Evolutionary conservation across 2,113 vertebrate genomes (phyloP).

Genomic region (Stictonetta naevosa): DNA sequence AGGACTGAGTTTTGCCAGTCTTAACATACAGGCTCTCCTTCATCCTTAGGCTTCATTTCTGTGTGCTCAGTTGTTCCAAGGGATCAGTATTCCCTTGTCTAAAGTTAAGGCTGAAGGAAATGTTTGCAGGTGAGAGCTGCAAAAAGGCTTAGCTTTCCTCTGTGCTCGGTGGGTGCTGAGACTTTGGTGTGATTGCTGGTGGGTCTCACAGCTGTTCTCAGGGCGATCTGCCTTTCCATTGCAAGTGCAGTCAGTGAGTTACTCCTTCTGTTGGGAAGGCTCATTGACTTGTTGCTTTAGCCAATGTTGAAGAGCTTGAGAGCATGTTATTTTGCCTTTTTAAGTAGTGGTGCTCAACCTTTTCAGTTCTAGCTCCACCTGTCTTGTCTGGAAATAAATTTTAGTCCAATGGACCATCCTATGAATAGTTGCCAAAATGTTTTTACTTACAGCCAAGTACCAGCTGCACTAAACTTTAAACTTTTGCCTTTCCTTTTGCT

Average conservation of each 20-base stretch:
- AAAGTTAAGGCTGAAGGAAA: slow-evolving; percentile 8
- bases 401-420: neutral
- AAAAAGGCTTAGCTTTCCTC: neutral
- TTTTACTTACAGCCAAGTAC: neutral
- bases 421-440: neutral
- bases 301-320: neutral
- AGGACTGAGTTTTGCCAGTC: neutral
- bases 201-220: neutral
- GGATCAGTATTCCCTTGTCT: neutral
- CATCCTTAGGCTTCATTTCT: neutral
- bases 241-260: neutral
- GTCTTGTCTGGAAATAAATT: neutral
- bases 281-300: neutral
- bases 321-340: neutral
- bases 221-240: neutral
- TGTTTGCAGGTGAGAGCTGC: slow-evolving; percentile 32
- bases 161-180: slow-evolving; percentile 2
- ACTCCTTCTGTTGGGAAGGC: rapidly evolving
- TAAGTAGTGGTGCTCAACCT: neutral
- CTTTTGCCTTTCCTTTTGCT: neutral
- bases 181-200: neutral
- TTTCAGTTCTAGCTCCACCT: neutral
- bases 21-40: neutral
- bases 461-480: neutral
- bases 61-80: neutral